Evolutionary conservation across 1,140 invertebrate species (phyloP).

Genomic region (Drosophila fuyamai): DNA sequence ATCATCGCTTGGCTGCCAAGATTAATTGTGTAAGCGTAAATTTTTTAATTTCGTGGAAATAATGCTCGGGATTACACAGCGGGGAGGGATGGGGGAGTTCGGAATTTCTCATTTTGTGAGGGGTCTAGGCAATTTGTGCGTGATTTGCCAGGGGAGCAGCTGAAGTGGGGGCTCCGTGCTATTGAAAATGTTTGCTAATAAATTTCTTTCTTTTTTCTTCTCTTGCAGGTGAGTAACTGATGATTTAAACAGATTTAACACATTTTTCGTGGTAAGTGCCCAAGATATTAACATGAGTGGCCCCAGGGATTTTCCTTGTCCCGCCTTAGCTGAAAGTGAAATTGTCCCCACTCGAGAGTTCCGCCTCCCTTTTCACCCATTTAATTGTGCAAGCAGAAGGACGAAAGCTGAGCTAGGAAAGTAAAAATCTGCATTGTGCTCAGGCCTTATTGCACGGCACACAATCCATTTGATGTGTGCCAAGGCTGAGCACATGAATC

Average conservation of each 20-base stretch:
- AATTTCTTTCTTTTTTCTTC: constrained; percentile 18
- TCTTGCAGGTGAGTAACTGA: constrained; percentile 49
- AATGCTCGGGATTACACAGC: constrained; percentile 44
- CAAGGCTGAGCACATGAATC: constrained; percentile 23
- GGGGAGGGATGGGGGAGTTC: constrained; percentile 10
- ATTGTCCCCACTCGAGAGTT: neutral
- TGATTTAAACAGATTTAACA: constrained; percentile 20
- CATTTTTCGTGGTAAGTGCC: constrained; percentile 48
- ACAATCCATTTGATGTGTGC: constrained; percentile 31
- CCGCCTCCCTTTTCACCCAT: neutral
- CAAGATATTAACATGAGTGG: neutral
- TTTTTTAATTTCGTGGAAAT: constrained; percentile 83
- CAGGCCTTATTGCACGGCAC: constrained; percentile 14
- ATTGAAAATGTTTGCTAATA: constrained; percentile 44
- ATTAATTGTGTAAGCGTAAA: constrained; percentile 81
- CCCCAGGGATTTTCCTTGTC: neutral
- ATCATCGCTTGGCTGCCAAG: constrained; percentile 49
- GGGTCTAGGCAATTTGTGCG: constrained; percentile 57
- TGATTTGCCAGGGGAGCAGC: constrained; percentile 47
- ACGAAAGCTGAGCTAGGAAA: constrained; percentile 1
- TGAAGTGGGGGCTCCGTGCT: constrained; percentile 11
- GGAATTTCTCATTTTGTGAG: constrained; percentile 60
- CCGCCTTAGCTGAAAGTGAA: constrained; percentile 4
- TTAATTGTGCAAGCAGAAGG: constrained; percentile 3
- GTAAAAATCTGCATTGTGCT: constrained; percentile 22